Evolutionary conservation across 37 sponge, comb jelly and placozoan genomes (phyloP), one percentile per base, ranked within the genome.

Genomic region (Geodia barretti): DNA sequence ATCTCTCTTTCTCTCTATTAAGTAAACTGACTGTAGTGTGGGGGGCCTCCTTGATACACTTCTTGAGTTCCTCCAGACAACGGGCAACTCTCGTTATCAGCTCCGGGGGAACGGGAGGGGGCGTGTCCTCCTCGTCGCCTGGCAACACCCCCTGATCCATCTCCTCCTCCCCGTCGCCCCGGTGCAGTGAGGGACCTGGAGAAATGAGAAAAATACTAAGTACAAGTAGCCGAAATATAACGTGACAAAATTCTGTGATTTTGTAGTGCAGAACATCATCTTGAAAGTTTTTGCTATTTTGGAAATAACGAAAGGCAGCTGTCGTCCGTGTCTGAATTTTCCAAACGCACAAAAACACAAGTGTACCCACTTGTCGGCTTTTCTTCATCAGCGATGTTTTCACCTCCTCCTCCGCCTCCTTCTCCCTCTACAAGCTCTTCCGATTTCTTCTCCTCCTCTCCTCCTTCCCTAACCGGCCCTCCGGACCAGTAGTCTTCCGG

Each of bases 1-100:
- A n/a, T n/a, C n/a, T n/a, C n/a, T n/a, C n/a, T n/a, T n/a, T n/a
- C n/a, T n/a, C n/a, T n/a, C 26, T 64, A 47, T 47, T 47, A 14
- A 14, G 14, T 47, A n/a, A 25, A 75, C 84, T 83, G 32, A 85
- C 86, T 17, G 54, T 85, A 24, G 79, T 74, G 62, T 79, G 61
- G 0, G 68, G 26, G 1, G 87, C 80, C 24, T 1, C 24, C 68
- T 88, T 79, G 26, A 88, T 24, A 59, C 69, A 73, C 14, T 62
- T 54, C 78, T 64, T 88, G 41, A 88, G 72, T 36, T 87, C 80
- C 42, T 83, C 92, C 40, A 93, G 79, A 83, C 80, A 86, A 39
- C 31, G 32, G 26, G 38, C 73, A 29, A 93, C 79, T 43, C 23
- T 82, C 20, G 30, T 30, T 40, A 85, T 21, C 23, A 75, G 70